Percentiles rank a stretch among this genome's conserved stretches.
Evolutionary conservation across 1,140 invertebrate genomes (phyloP).

Genomic region (Drosophila parabipectinata): DNA sequence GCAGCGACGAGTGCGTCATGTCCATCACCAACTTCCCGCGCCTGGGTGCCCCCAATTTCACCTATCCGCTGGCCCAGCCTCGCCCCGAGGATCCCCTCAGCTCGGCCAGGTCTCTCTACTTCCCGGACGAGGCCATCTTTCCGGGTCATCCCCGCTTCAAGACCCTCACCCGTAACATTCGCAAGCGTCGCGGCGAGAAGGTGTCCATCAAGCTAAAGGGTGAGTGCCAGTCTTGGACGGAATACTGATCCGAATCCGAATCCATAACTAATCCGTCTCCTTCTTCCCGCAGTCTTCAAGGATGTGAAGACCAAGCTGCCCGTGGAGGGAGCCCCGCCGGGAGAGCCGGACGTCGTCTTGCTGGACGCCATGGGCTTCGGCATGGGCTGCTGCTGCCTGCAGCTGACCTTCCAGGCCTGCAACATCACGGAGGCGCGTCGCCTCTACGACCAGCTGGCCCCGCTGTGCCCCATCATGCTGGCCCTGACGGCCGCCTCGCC

Average conservation of each 20-base stretch:
- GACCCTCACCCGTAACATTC: constrained; percentile 97
- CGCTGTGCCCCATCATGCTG: constrained; percentile 98
- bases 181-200: constrained; percentile 95
- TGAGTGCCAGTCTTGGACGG: constrained; percentile 83
- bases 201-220: constrained; percentile 98
- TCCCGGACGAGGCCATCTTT: constrained; percentile 97
- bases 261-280: not conserved
- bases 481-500: constrained; percentile 98
- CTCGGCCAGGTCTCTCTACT: constrained; percentile 95
- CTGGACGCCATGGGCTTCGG: constrained; percentile 99
- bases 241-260: not conserved
- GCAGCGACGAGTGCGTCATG: constrained; percentile 93
- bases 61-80: constrained; percentile 90
- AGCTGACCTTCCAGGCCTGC: constrained; percentile 96
- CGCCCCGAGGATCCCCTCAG: constrained; percentile 88
- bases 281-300: constrained; percentile 89
- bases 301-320: constrained; percentile 94
- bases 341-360: constrained; percentile 93
- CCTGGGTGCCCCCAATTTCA: constrained; percentile 95
- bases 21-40: constrained; percentile 97
- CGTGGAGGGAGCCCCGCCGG: constrained; percentile 89
- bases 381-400: constrained; percentile 99
- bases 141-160: constrained; percentile 97
- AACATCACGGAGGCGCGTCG: constrained; percentile 97
- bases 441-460: constrained; percentile 98